Evolutionary conservation across 2,113 vertebrate genomes (phyloP).

Genomic region (Dascyllus trimaculatus): DNA sequence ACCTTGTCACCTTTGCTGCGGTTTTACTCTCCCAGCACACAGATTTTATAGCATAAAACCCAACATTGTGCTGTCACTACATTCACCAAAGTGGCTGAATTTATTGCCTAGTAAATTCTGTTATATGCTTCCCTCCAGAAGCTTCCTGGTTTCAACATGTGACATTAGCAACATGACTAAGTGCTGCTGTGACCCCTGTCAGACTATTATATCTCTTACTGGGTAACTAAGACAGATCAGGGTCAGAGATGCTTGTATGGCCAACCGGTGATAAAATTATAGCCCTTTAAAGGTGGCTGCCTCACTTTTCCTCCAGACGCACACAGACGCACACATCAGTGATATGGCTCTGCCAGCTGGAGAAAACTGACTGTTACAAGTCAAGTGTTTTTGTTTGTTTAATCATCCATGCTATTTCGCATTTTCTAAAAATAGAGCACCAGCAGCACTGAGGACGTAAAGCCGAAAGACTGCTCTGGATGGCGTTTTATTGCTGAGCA

Average conservation of each 20-base stretch:
- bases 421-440: conserved; percentile 48
- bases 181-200: conserved; percentile 66
- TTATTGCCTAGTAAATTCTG: conserved; percentile 65
- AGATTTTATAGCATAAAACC: conserved; percentile 54
- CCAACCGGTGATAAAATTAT: conserved; percentile 58
- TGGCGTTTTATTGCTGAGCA: conserved; percentile 62
- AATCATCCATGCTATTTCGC: conserved; percentile 33
- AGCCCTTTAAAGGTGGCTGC: conserved; percentile 16
- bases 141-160: conserved; percentile 68
- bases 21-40: conserved; percentile 31
- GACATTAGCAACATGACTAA: conserved; percentile 73
- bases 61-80: conserved; percentile 59
- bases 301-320: conserved; percentile 18
- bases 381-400: conserved; percentile 42
- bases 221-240: conserved; percentile 77
- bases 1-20: conserved; percentile 1
- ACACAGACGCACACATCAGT: conserved; percentile 17
- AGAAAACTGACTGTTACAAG: conserved; percentile 15
- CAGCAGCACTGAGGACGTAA: conserved; percentile 40
- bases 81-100: conserved; percentile 52
- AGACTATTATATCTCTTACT: conserved; percentile 60
- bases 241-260: conserved; percentile 49
- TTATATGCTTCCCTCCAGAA: conserved; percentile 54
- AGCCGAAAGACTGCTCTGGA: conserved; percentile 42
- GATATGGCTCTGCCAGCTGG: conserved; percentile 20